Evolutionary conservation across 1,140 invertebrate genomes (phyloP), one percentile per base, ranked within the genome.

Genomic region (Diprion similis): DNA sequence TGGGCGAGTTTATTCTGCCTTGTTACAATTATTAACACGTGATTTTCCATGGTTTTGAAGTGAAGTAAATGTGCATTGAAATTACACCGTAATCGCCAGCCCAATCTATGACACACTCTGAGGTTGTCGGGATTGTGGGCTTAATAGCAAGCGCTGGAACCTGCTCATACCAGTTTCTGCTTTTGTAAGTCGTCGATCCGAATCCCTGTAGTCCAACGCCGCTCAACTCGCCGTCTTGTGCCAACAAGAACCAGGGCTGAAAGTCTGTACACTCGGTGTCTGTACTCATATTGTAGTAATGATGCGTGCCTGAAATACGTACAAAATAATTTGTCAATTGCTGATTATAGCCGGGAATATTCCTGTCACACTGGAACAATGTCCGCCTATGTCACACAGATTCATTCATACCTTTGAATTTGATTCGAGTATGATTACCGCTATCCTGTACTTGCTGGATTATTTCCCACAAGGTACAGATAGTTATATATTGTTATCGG

Each of bases 11-110:
- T 15, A 15, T 10, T 51, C 48, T 10, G n/a, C n/a, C n/a, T n/a
- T n/a, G n/a, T n/a, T n/a, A n/a, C n/a, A n/a, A n/a, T n/a, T n/a
- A 17, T 0, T 13, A 17, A 80, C 87, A 87, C 68, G 77, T 81
- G 65, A 87, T 85, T 47, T 79, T 84, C 87, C 87, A 89, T 1
- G 88, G 88, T 10, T 85, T 77, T 46, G 88, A 84, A 45, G 89
- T 80, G 77, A 85, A 89, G 77, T 89, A 89, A 69, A 89, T 83
- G 73, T 89, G 88, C 8, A 89, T 77, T 9, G 85, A 84, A 48
- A 87, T 77, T 1, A 85, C 73, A 0, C 84, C 85, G 70, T 86
- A 85, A 0, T 79, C 80, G 1, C 78, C 76, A 7, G 79, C 78
- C 79, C 79, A 81, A 17, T 84, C 83, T 47, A 81, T 78, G 1